phyloP scores from a whole-genome alignment of 1,140 invertebrate genomes.

The Chrysoperla carnea region DNA sequence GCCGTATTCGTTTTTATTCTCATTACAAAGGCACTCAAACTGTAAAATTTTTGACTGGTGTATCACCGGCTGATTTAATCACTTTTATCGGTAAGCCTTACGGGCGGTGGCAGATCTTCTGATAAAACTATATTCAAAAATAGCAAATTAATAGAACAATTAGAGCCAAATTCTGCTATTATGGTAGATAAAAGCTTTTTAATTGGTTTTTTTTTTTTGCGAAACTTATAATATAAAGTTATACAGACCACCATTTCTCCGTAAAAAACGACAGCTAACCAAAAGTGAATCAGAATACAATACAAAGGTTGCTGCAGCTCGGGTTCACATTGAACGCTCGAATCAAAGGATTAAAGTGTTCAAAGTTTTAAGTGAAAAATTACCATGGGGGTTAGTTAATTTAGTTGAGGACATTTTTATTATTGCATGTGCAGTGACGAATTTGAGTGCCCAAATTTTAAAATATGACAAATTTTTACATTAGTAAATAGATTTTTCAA shows the following conservation, averaged over 20 bases:
- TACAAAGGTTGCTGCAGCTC: conserved; percentile 14
- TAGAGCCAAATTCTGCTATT: conserved; percentile 3
- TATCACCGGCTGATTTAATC: conserved; percentile 16
- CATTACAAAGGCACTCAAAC: conserved; percentile 15
- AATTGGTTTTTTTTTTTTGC: conserved; percentile 15
- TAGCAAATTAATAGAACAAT: conserved; percentile 3
- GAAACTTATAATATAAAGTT: conserved; percentile 4
- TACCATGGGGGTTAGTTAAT: conserved; percentile 5
- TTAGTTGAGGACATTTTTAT: conserved; percentile 6
- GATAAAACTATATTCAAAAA: conserved; percentile 16
- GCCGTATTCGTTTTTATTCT: conserved; percentile 11
- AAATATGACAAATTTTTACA: too few species aligned
- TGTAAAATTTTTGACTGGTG: conserved; percentile 18
- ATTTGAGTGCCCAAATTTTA: too few species aligned
- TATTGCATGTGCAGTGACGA: conserved; percentile 1
- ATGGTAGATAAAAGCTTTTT: conserved; percentile 13
- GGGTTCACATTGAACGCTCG: too few species aligned
- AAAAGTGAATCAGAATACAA: conserved; percentile 10
- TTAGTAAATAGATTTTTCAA: too few species aligned
- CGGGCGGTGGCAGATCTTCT: conserved; percentile 15
- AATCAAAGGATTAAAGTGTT: conserved; percentile 17
- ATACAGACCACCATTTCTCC: conserved; percentile 9
- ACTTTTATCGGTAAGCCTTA: conserved; percentile 15
- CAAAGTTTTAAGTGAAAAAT: conserved; percentile 9
- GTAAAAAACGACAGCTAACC: conserved; percentile 11